Conservation (phyloP, 2,113 vertebrate genomes). For the Tyrannus savana region DNA sequence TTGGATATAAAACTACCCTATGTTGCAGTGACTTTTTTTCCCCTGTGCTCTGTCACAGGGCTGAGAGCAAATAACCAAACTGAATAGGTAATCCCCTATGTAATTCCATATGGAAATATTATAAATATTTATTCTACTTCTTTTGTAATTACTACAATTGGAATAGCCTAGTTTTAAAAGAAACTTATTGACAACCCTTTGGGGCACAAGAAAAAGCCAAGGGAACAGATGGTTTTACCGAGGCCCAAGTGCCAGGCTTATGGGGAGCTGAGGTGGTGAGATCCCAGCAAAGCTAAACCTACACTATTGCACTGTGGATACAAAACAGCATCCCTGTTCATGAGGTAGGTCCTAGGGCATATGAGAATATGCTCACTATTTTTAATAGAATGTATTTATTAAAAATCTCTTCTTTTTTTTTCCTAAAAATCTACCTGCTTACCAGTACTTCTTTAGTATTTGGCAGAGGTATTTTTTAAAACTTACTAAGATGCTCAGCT, state of each 20-base stretch:
- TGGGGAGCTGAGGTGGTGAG: not conserved
- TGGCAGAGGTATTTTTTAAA: not conserved
- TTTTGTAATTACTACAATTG: not conserved
- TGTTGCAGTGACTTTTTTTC: not conserved
- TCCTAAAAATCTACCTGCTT: not conserved
- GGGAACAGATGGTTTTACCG: not conserved
- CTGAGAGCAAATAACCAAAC: not conserved
- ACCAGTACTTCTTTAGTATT: not conserved
- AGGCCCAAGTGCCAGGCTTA: not conserved
- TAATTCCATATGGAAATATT: not conserved
- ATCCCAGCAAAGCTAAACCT: not conserved
- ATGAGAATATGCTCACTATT: not conserved
- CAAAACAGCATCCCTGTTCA: not conserved
- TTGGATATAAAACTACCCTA: not conserved
- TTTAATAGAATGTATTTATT: not conserved
- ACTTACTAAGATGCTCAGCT: not conserved
- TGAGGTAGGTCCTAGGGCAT: not conserved
- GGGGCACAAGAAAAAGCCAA: not conserved
- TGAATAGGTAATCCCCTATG: not conserved
- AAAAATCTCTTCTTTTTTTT: not conserved
- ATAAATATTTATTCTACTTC: not conserved
- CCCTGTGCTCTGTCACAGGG: not conserved
- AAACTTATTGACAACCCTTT: not conserved
- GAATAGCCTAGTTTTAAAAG: not conserved
- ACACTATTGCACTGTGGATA: not conserved